Evolutionary conservation across 1,140 invertebrate species (phyloP), one percentile per base, ranked within the genome.

Genomic region (Euura lappo): DNA sequence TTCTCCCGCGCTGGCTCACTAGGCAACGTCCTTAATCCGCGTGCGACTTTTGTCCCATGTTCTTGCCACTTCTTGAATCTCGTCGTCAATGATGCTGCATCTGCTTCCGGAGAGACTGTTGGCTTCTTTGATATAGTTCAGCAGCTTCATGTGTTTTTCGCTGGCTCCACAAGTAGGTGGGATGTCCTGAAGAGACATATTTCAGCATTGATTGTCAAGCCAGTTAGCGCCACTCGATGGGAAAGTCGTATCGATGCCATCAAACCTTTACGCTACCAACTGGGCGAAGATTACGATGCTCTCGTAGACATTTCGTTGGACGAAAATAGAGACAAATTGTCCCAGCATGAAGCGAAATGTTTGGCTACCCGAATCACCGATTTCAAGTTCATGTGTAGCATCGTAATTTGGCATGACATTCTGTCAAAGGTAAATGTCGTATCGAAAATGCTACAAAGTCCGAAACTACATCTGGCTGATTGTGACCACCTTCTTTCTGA

Each of bases 191-290:
- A 46, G 10, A 46, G 71, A 45, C 44, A 74, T 44, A 45, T 72
- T 13, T 13, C 68, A 51, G 60, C 45, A 72, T 74, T 76, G 47
- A 77, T 72, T 68, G 47, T 69, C 28, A 77, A 76, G 47, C 64
- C 74, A 70, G 65, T 74, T 44, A 72, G 72, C 72, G 44, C 70
- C 28, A 75, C 71, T 44, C 71, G 76, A 70, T 77, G 72, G 74
- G 75, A 77, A 51, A 71, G 71, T 72, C 73, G 65, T 42, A 69
- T 45, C 44, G 72, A 70, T 44, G 69, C 68, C 66, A 70, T 77
- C 43, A 76, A 72, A 64, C 65, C 64, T 71, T 69, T 77, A 60
- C 42, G 72, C 46, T 76, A 69, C 71, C 72, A 75, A 74, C 45
- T 77, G 7, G 46, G 64, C 44, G 65, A 66, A 65, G 70, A 76